Evolutionary conservation across 2,797 vertebrate species (phyloP).

Genomic region (Xiphorhynchus erythropygius): DNA sequence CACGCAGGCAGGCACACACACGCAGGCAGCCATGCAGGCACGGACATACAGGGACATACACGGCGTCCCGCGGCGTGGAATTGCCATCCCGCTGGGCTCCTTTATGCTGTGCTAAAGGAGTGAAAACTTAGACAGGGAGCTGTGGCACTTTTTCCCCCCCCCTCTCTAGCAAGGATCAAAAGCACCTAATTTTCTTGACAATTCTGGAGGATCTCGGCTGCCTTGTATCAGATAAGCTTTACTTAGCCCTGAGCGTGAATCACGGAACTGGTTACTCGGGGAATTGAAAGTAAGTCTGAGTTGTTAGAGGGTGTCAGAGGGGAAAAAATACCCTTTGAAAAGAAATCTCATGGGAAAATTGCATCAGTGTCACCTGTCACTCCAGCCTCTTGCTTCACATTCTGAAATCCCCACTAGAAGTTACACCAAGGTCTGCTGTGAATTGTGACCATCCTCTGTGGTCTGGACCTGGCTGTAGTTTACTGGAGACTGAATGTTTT

Average conservation of each 20-base stretch:
- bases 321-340: background rate
- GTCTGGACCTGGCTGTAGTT: background rate
- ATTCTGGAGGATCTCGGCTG: background rate
- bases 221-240: background rate
- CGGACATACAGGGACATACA: background rate
- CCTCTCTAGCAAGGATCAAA: background rate
- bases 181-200: background rate
- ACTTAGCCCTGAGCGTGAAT: background rate
- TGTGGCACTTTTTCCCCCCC: background rate
- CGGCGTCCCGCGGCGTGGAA: slow-evolving; percentile 54
- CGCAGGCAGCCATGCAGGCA: slow-evolving; percentile 16
- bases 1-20: slow-evolving; percentile 28
- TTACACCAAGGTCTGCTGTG: background rate
- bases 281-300: background rate
- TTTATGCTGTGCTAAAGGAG: slow-evolving; percentile 45
- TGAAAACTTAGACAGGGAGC: slow-evolving; percentile 75
- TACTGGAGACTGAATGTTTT: background rate
- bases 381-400: background rate
- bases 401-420: background rate
- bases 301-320: background rate
- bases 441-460: background rate
- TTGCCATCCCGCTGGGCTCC: slow-evolving; percentile 10
- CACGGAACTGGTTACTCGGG: background rate
- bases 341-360: background rate
- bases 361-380: background rate